Evolutionary conservation across 92 coral and sea anemone species (phyloP).

Genomic region (Ricordea florida): DNA sequence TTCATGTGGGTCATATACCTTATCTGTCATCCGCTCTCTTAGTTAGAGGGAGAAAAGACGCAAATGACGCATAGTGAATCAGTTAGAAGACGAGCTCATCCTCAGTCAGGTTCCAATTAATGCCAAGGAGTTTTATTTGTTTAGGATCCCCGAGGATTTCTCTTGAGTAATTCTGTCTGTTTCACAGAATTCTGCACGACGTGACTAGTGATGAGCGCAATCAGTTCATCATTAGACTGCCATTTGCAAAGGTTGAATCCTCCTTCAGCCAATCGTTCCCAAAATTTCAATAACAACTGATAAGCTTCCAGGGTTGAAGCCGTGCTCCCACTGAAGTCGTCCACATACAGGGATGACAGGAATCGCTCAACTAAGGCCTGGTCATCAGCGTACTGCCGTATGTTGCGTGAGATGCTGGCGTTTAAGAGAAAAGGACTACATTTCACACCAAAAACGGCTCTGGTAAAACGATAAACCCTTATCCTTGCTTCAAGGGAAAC

Average conservation of each 20-base stretch:
- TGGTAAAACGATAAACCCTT: constrained; percentile 6
- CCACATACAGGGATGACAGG: constrained; percentile 46
- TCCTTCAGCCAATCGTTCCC: constrained; percentile 18
- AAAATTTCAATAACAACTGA: background rate
- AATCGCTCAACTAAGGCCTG: constrained; percentile 27
- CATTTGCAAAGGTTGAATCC: constrained; percentile 37
- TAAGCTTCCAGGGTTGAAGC: background rate
- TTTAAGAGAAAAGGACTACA: constrained; percentile 46
- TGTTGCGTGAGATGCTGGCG: constrained; percentile 30
- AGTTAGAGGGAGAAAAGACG: constrained; percentile 10
- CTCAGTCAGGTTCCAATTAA: constrained; percentile 45
- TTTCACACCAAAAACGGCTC: constrained; percentile 27
- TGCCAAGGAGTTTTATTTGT: constrained; percentile 50
- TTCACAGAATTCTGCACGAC: constrained; percentile 52
- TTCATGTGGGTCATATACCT: constrained; percentile 54
- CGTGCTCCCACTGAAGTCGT: constrained; percentile 22
- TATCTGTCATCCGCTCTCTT: constrained; percentile 41
- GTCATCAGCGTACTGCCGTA: constrained; percentile 10
- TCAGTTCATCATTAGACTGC: constrained; percentile 17
- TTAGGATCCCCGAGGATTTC: constrained; percentile 9
- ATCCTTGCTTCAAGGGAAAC: background rate
- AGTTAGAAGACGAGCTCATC: constrained; percentile 29
- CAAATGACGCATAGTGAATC: constrained; percentile 5
- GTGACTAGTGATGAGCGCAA: background rate
- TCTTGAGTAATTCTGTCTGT: background rate